phyloP scores from a whole-genome alignment of 2,113 vertebrate species.

The Albula goreensis region DNA sequence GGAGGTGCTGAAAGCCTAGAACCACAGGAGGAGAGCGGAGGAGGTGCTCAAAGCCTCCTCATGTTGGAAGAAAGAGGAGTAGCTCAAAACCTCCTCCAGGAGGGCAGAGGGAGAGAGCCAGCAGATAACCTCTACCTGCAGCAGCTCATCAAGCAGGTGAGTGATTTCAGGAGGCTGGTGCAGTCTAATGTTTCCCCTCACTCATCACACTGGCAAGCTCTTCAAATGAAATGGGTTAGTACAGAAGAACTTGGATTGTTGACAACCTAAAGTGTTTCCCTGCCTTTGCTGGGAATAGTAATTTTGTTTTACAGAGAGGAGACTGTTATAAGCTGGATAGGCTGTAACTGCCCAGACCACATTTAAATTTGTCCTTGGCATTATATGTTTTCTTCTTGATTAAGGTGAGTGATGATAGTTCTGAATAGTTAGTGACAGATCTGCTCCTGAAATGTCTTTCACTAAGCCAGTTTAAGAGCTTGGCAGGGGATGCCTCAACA shows the following conservation, averaged over 20 bases:
- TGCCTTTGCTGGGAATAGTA: not conserved
- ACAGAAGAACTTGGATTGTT: not conserved
- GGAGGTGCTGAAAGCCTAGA: conserved; percentile 23
- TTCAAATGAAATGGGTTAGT: not conserved
- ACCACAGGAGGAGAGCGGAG: not conserved
- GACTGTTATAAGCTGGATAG: not conserved
- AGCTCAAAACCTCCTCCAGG: no score
- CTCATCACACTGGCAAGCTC: not conserved
- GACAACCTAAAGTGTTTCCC: not conserved
- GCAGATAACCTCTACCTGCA: conserved; percentile 76
- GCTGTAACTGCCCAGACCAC: not conserved
- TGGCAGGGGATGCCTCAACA: no score
- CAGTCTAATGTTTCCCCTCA: not conserved
- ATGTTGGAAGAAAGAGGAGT: conserved; percentile 28
- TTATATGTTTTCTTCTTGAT: no score
- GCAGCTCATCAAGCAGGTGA: conserved; percentile 86
- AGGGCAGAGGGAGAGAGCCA: not conserved
- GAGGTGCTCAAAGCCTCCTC: conserved; percentile 22
- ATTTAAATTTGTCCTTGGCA: no score
- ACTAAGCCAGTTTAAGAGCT: no score
- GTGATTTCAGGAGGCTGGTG: not conserved
- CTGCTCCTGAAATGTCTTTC: no score
- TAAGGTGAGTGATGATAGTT: no score
- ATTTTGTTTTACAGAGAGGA: not conserved
- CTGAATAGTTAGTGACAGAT: no score